Percentiles rank a stretch among this genome's conserved stretches.
phyloP scores from a whole-genome alignment of 2,888 invertebrate genomes.

The Macaria notata region DNA sequence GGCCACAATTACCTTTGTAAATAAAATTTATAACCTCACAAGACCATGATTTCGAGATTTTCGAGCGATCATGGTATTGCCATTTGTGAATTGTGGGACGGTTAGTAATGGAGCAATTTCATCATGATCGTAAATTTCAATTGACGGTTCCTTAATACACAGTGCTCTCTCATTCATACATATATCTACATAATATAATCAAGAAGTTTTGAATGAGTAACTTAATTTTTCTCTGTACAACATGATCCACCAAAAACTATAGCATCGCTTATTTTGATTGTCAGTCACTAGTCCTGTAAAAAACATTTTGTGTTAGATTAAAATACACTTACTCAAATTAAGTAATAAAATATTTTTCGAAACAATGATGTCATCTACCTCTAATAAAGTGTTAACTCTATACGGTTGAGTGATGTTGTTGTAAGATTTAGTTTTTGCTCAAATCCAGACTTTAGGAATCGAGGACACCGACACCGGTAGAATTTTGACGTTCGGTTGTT shows the following conservation, averaged over 20 bases:
- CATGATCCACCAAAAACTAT: too few relatives aligned
- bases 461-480: neutral
- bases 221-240: too few relatives aligned
- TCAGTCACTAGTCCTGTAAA: too few relatives aligned
- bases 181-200: too few relatives aligned
- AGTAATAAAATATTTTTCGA: conserved; percentile 10
- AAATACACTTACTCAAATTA: neutral
- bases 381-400: conserved; percentile 29
- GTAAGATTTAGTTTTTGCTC: conserved; percentile 29
- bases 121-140: conserved; percentile 6
- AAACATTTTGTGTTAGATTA: too few relatives aligned
- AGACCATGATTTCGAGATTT: conserved; percentile 13
- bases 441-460: conserved; percentile 3
- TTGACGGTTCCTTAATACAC: too few relatives aligned
- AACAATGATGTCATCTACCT: conserved; percentile 11
- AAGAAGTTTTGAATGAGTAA: too few relatives aligned
- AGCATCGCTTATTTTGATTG: too few relatives aligned
- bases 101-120: conserved; percentile 6
- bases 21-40: conserved; percentile 36
- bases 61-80: conserved; percentile 16
- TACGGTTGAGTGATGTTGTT: conserved; percentile 31
- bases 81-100: conserved; percentile 16
- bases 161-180: too few relatives aligned
- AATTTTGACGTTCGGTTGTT: conserved; percentile 4
- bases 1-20: conserved; percentile 51